Percentiles rank a stretch among this genome's conserved stretches.
These are phyloP conservation scores for Drosophila borealis DNA, from an alignment of 2,888 invertebrate species.

Conservation along the genomic window DNA sequence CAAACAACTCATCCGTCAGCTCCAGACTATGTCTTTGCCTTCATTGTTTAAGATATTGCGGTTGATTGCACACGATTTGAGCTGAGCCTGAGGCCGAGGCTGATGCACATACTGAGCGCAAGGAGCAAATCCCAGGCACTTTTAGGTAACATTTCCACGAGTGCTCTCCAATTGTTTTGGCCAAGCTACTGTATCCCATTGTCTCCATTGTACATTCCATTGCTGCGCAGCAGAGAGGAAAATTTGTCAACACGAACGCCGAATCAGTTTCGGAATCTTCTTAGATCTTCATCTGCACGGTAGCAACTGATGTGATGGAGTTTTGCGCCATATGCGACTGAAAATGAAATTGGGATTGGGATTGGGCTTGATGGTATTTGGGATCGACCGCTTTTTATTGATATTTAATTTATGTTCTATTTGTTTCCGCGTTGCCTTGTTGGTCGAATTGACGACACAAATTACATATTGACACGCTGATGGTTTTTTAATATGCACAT, in stretches of 20 bases:
- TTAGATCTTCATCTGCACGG: conserved; percentile 50
- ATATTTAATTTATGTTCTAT: conserved; percentile 81
- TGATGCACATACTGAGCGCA: neutral
- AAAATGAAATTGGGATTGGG: conserved; percentile 1
- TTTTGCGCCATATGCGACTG: conserved; percentile 41
- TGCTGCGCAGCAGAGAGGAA: conserved; percentile 42
- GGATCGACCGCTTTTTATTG: conserved; percentile 58
- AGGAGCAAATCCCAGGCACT: conserved; percentile 50
- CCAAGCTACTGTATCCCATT: conserved; percentile 55
- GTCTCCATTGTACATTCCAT: conserved; percentile 15
- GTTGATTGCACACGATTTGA: conserved; percentile 81
- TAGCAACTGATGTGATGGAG: conserved; percentile 16
- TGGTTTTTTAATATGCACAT: conserved; percentile 81
- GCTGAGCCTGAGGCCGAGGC: conserved; percentile 23
- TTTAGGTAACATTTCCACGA: conserved; percentile 67
- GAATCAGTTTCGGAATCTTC: conserved; percentile 64
- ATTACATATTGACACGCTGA: conserved; percentile 82
- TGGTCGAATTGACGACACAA: conserved; percentile 70
- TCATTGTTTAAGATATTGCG: conserved; percentile 75
- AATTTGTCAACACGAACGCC: conserved; percentile 65
- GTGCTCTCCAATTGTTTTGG: conserved; percentile 60
- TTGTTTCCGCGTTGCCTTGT: conserved; percentile 52
- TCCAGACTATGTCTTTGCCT: conserved; percentile 24
- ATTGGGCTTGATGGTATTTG: conserved; percentile 18
- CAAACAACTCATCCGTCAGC: conserved; percentile 68